Base-by-base conservation (phyloP, 2,113 vertebrate species). In the Deroptyus accipitrinus region DNA sequence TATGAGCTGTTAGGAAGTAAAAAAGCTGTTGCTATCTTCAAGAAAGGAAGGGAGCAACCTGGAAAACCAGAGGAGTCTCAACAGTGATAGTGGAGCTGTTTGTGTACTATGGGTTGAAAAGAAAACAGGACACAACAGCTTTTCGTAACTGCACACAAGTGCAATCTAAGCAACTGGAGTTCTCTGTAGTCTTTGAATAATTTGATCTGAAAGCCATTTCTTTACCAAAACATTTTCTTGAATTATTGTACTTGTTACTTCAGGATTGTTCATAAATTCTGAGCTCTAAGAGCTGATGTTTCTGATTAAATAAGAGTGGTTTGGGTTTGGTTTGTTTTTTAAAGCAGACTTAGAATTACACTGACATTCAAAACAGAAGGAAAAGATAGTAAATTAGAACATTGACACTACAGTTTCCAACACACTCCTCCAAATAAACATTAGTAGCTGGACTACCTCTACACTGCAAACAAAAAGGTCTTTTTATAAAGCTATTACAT, bases 1-100 rank as follows among this genome's bases (percentile, higher is more conserved):
- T 94, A 98, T 93, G 95, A 97, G 80, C 93, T 98, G 95, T 69
- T 96, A 83, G 96, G 75, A 97, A 96, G 73, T 42, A 86, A 97
- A 91, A 96, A 95, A 75, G 69, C 84, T 94, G 86, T 87, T 74
- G 85, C 77, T 96, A 92, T 97, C 96, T 68, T 64, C 81, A 92
- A 92, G 88, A 96, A 96, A 97, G 90, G 92, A 96, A 57, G 8
- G 75, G 79, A 92, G 61, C 83, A 95, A 41, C 19, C 85, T 95
- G 88, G n/a, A 91, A 95, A 94, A 83, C 28, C 48, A 83, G 63
- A 6, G 69, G 57, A 88, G 64, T 61, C 64, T 86, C 61, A 83
- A 30, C 37, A 66, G 49, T 12, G 87, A 92, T 86, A 95, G 82
- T 7, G 13, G 80, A 95, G 55, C 67, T 54, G 64, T 92, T 90